Percentiles rank a stretch among this genome's conserved stretches.
These are phyloP conservation scores for Habropoda laboriosa DNA, from an alignment of 1,140 invertebrate genomes.

Conservation along the genomic window DNA sequence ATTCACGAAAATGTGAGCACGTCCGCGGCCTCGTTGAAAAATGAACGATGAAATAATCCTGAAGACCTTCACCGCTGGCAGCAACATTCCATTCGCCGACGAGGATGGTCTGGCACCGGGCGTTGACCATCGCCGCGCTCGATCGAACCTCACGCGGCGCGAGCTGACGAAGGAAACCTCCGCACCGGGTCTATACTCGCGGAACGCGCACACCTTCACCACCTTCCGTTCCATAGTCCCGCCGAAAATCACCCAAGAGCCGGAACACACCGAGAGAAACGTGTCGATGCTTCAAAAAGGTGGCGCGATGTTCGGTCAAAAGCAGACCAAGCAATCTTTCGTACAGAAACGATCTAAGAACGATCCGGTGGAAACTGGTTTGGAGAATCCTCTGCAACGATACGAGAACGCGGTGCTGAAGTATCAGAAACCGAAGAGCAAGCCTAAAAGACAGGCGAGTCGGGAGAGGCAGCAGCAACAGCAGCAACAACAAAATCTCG, in stretches of 20 bases:
- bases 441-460: slow-evolving; percentile 33
- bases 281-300: not conserved
- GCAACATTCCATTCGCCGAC: slow-evolving; percentile 59
- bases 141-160: slow-evolving; percentile 43
- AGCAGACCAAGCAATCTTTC: slow-evolving; percentile 22
- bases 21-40: slow-evolving; percentile 4
- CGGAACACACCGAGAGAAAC: slow-evolving; percentile 11
- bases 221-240: slow-evolving; percentile 35
- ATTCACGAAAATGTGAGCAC: slow-evolving; percentile 27
- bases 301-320: slow-evolving; percentile 21
- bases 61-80: slow-evolving; percentile 46
- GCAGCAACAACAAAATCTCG: slow-evolving; percentile 46
- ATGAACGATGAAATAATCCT: slow-evolving; percentile 65
- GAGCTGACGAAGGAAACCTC: slow-evolving; percentile 32
- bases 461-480: slow-evolving; percentile 47
- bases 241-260: slow-evolving; percentile 1
- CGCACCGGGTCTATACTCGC: slow-evolving; percentile 33
- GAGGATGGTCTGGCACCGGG: slow-evolving; percentile 55
- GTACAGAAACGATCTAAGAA: not conserved
- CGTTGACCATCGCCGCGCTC: slow-evolving; percentile 3
- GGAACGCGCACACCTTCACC: slow-evolving; percentile 34
- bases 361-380: slow-evolving; percentile 11
- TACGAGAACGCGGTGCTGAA: slow-evolving; percentile 50
- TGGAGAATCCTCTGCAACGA: slow-evolving; percentile 34
- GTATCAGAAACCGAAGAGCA: slow-evolving; percentile 50